Conservation (phyloP, 37 sponge, comb jelly and placozoan species). For the Cliona cf. orientalis region DNA sequence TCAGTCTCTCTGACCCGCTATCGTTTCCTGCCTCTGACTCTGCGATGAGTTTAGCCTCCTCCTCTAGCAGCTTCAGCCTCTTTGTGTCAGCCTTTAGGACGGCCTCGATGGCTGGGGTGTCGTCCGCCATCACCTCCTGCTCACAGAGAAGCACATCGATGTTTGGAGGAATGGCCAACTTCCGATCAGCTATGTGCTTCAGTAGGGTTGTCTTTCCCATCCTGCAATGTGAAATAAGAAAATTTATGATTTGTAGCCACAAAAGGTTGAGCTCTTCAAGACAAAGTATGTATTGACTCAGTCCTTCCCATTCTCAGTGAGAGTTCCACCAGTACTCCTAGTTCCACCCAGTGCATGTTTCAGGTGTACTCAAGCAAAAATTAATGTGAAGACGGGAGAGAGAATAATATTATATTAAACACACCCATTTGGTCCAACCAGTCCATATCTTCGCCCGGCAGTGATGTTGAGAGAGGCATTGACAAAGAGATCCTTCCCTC, state of each 20-base stretch:
- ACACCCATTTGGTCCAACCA: constrained; percentile 98
- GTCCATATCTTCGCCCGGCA: constrained; percentile 88
- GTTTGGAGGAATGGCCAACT: constrained; percentile 86
- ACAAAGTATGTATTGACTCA: background rate
- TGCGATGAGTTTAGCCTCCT: constrained; percentile 63
- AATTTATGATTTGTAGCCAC: background rate
- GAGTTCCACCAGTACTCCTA: background rate
- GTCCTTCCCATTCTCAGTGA: constrained; percentile 4
- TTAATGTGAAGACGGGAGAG: background rate
- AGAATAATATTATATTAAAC: background rate
- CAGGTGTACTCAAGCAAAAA: background rate
- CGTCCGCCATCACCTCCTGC: constrained; percentile 91
- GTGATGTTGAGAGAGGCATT: constrained; percentile 90
- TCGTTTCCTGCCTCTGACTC: constrained; percentile 78
- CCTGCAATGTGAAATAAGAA: constrained; percentile 22
- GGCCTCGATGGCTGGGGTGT: constrained; percentile 88
- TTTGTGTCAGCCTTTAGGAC: constrained; percentile 90
- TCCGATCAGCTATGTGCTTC: constrained; percentile 90
- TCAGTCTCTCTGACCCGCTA: constrained; percentile 47
- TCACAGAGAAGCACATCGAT: constrained; percentile 96
- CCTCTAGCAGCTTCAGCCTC: constrained; percentile 73
- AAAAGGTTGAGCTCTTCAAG: background rate
- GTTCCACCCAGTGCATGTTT: background rate
- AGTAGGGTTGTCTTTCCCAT: constrained; percentile 97
- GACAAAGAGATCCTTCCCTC: constrained; percentile 94